Percentiles rank a stretch among this genome's conserved stretches.
Conservation (phyloP, 1,140 invertebrate species). For the Spodoptera litura region DNA sequence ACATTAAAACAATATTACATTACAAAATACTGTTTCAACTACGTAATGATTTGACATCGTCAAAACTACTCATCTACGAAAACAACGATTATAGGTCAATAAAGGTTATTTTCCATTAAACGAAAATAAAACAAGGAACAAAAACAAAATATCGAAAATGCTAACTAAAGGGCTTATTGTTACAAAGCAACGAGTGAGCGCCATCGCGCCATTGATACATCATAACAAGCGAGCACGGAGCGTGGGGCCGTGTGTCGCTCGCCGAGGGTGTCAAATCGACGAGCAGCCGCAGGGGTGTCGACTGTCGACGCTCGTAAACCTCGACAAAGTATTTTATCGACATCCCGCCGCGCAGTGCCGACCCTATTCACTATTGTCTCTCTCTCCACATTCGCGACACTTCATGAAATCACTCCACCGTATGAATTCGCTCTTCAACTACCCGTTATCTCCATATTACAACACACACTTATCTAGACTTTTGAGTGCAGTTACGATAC, state of each 20-base stretch:
- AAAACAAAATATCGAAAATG: conserved; percentile 25
- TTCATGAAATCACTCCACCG: conserved; percentile 75
- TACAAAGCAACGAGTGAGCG: conserved; percentile 44
- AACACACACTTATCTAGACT: conserved; percentile 38
- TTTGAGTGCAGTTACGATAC: conserved; percentile 29
- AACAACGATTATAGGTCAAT: neutral
- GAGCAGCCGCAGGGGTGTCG: conserved; percentile 63
- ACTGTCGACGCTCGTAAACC: conserved; percentile 69
- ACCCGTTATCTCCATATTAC: conserved; percentile 14
- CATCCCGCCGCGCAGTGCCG: conserved; percentile 61
- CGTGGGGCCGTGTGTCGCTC: conserved; percentile 48
- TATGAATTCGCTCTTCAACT: conserved; percentile 67
- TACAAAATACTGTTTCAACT: too few relatives aligned
- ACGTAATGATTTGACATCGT: too few relatives aligned
- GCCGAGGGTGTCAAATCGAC: conserved; percentile 51
- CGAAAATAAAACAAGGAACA: neutral
- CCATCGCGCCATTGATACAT: conserved; percentile 65
- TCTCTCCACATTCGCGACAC: conserved; percentile 71
- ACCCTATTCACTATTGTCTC: conserved; percentile 69
- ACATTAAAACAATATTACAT: too few relatives aligned
- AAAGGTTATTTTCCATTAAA: neutral
- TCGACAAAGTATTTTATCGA: conserved; percentile 78
- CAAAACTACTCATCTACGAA: neutral
- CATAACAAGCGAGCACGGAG: conserved; percentile 62
- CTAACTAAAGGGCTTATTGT: conserved; percentile 8